Percentiles rank a stretch among this genome's conserved stretches.
Evolutionary conservation across 2,797 vertebrate species (phyloP).

Genomic region (Melanotaenia maccullochi): DNA sequence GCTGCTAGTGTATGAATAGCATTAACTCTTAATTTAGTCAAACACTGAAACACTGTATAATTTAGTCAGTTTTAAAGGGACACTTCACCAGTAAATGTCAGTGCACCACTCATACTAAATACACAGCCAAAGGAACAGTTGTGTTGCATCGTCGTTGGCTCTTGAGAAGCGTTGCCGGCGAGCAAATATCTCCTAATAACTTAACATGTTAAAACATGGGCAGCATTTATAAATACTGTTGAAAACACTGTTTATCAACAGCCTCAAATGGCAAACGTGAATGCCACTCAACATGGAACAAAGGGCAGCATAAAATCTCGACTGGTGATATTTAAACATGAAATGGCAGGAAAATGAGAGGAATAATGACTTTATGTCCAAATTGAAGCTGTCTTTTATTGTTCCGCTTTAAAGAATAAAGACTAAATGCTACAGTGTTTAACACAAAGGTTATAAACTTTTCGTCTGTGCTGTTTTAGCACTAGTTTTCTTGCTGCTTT

Average conservation of each 20-base stretch:
- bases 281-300: conserved; percentile 7
- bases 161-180: background rate
- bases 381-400: background rate
- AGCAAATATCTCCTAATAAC: background rate
- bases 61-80: conserved; percentile 2
- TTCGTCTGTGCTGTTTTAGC: background rate
- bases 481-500: background rate
- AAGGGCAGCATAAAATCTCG: background rate
- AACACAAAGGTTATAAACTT: background rate
- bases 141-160: background rate
- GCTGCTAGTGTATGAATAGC: background rate
- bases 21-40: conserved; percentile 14
- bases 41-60: background rate
- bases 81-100: background rate
- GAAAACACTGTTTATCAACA: background rate
- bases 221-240: conserved; percentile 1
- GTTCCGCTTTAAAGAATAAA: background rate
- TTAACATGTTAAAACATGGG: background rate
- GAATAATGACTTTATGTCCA: conserved; percentile 6
- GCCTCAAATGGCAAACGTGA: conserved; percentile 8
- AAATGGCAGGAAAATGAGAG: conserved; percentile 13
- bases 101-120: conserved; percentile 9
- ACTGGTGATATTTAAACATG: conserved; percentile 24
- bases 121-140: background rate
- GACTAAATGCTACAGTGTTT: background rate